Base-by-base conservation (phyloP, 92 coral and sea anemone species). In the Umimayanthus chanpuru region DNA sequence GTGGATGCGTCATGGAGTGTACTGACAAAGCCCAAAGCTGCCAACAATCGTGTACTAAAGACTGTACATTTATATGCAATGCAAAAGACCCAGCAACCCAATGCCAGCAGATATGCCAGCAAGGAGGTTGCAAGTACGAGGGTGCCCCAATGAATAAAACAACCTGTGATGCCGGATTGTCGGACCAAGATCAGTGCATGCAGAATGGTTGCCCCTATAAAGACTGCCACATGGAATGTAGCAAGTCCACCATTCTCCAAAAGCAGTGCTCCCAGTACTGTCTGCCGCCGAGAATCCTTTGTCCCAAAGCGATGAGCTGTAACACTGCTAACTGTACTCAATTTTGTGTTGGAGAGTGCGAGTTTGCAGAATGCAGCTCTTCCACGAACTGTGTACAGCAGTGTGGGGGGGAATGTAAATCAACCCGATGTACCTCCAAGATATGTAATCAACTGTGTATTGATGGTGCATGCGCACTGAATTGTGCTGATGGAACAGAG, bases 201-300 rank as follows among this genome's bases (percentile, higher is more conserved):
- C 77, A 73, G 77, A 2, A 4, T 29, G 44, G 40, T 3, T 73
- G 77, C 38, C 7, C 77, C 20, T 73, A 9, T 4, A 28, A 28
- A 73, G 77, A 73, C 21, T 73, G 77, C 77, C 77, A 32, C 77
- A 73, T 73, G 77, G 20, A 5, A 7, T 73, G 77, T 36, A 25
- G 20, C 16, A 73, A 29, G 77, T 7, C 16, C 77, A 28, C 15
- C 40, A 29, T 73, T 73, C 9, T 44, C 38, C 77, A 29, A 73
- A 73, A 25, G 43, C 9, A 7, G 8, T 73, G 77, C 38, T 16
- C 6, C 12, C 77, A 73, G 38, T 1, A 2, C 0, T 73, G 77
- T 18, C 9, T 23, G 5, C 44, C 77, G 1, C 77, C 77, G 4
- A 18, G 12, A 23, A 29, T 7, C 1, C 77, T 16, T 4, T 73